phyloP scores from a whole-genome alignment of 2,113 vertebrate species.

The Solea senegalensis region DNA sequence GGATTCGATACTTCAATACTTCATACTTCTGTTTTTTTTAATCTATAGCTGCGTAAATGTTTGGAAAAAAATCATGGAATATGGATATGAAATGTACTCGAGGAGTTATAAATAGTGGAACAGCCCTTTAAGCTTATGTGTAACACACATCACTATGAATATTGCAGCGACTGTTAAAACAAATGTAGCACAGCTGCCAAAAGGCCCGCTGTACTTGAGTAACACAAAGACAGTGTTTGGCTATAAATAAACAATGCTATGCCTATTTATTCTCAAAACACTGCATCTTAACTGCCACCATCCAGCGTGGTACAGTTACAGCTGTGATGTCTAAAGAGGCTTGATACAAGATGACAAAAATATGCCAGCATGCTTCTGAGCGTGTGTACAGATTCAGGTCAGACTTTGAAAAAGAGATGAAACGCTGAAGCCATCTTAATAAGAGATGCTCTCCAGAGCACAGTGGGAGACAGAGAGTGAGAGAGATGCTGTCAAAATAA shows the following conservation, averaged over 20 bases:
- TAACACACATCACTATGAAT: constrained; percentile 4
- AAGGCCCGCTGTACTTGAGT: constrained; percentile 27
- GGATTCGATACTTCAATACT: too few relatives aligned
- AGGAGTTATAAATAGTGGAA: background rate
- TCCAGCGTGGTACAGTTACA: constrained; percentile 53
- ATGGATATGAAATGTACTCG: background rate
- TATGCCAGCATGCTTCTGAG: constrained; percentile 58
- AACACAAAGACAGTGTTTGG: constrained; percentile 40
- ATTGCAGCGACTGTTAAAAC: constrained; percentile 35
- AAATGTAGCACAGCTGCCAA: constrained; percentile 30
- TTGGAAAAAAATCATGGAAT: background rate
- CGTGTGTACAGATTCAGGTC: constrained; percentile 78
- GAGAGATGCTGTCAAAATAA: constrained; percentile 77
- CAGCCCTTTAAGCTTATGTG: background rate
- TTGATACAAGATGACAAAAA: constrained; percentile 73
- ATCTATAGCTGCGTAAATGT: too few relatives aligned
- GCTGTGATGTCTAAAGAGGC: constrained; percentile 69
- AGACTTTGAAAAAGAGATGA: constrained; percentile 78
- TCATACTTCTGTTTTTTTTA: too few relatives aligned
- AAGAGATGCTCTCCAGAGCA: constrained; percentile 74
- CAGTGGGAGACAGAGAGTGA: constrained; percentile 43
- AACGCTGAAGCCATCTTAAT: constrained; percentile 74
- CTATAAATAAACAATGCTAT: constrained; percentile 73
- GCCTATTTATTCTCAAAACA: constrained; percentile 60
- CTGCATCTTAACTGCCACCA: constrained; percentile 55